Conservation (phyloP, 1,140 invertebrate species). For the Anadara kagoshimensis region DNA sequence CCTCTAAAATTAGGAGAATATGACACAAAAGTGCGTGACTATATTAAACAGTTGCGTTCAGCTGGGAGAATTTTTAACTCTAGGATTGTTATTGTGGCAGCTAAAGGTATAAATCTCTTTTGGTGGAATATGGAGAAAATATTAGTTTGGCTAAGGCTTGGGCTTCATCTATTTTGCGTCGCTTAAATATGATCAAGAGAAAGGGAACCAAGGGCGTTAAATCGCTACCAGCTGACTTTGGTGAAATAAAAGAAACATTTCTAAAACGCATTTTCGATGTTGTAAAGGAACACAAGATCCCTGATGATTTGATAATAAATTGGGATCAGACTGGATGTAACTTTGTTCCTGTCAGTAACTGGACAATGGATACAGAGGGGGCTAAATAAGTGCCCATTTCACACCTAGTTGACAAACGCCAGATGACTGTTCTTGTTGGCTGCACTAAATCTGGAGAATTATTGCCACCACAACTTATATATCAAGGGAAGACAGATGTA, state of each 20-base stretch:
- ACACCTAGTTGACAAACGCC: slow-evolving; percentile 44
- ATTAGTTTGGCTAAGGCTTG: slow-evolving; percentile 22
- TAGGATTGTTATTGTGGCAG: slow-evolving; percentile 20
- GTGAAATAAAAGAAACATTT: slow-evolving; percentile 22
- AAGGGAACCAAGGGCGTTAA: slow-evolving; percentile 37
- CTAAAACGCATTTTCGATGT: background rate
- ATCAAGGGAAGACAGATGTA: slow-evolving; percentile 32
- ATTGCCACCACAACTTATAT: slow-evolving; percentile 41
- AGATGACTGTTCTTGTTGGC: slow-evolving; percentile 41
- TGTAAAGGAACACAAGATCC: slow-evolving; percentile 7
- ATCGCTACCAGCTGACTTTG: slow-evolving; percentile 35
- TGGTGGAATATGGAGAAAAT: slow-evolving; percentile 13
- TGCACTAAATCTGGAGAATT: slow-evolving; percentile 14
- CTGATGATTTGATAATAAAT: slow-evolving; percentile 25
- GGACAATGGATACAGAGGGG: slow-evolving; percentile 39
- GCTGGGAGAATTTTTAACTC: slow-evolving; percentile 13
- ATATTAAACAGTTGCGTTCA: too few species aligned
- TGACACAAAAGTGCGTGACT: too few species aligned
- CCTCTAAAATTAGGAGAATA: too few species aligned
- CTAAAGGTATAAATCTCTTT: slow-evolving; percentile 14
- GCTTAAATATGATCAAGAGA: slow-evolving; percentile 26
- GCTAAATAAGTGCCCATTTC: slow-evolving; percentile 37
- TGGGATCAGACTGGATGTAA: slow-evolving; percentile 30
- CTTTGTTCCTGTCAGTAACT: slow-evolving; percentile 31
- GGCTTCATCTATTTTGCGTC: slow-evolving; percentile 26